phyloP scores from a whole-genome alignment of 2,888 invertebrate genomes.

The Pediacus dermestoides region DNA sequence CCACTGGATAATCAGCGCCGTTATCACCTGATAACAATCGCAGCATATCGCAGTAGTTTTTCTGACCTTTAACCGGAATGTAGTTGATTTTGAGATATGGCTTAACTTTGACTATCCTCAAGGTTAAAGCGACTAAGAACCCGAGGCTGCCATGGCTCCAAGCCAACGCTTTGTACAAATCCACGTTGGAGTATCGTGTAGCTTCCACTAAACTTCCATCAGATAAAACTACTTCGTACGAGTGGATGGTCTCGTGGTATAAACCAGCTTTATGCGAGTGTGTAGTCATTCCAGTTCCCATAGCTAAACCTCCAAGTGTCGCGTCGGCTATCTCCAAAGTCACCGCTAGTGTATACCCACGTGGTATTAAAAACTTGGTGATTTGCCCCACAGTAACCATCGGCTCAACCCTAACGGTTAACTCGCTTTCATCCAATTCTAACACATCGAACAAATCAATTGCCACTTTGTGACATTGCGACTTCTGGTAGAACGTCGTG shows the following conservation, averaged over 20 bases:
- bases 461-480: constrained; percentile 59
- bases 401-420: constrained; percentile 63
- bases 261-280: constrained; percentile 68
- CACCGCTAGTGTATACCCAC: constrained; percentile 64
- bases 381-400: constrained; percentile 66
- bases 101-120: constrained; percentile 59
- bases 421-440: constrained; percentile 54
- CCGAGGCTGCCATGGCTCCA: constrained; percentile 68
- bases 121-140: constrained; percentile 62
- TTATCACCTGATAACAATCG: constrained; percentile 59
- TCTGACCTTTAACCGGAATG: constrained; percentile 59
- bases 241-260: constrained; percentile 63
- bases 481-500: constrained; percentile 64
- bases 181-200: constrained; percentile 54
- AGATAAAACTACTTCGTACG: constrained; percentile 63
- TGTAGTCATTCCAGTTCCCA: constrained; percentile 72
- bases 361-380: constrained; percentile 60
- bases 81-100: constrained; percentile 65
- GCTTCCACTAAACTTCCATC: constrained; percentile 61
- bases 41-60: constrained; percentile 61
- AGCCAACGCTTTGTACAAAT: constrained; percentile 59
- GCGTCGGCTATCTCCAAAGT: constrained; percentile 68
- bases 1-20: constrained; percentile 48
- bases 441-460: constrained; percentile 63
- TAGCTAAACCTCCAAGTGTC: constrained; percentile 64